These are phyloP conservation scores for human DNA, from an alignment of 2,113 vertebrate genomes.

Conservation along the genomic window GRCh38 chr14:99070501-99071000, in stretches of 20 bases:
- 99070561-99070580: neutral
- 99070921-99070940: neutral
- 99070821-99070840: accelerated
- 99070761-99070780: accelerated
- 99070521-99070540: neutral
- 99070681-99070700: accelerated
- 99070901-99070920: accelerated
- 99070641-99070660: neutral
- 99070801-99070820: accelerated
- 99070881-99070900: neutral
- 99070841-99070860: neutral
- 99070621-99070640: neutral
- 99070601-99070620: too few species aligned
- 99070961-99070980: accelerated
- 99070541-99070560: too few species aligned
- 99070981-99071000: neutral
- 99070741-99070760: neutral
- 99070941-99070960: neutral
- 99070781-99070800: neutral
- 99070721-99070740: too few species aligned
- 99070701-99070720: accelerated
- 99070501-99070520: neutral
- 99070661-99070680: neutral
- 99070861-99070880: too few species aligned
- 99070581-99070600: neutral